Evolutionary conservation across 2,888 invertebrate genomes (phyloP).

Genomic region (Netelia melanura): DNA sequence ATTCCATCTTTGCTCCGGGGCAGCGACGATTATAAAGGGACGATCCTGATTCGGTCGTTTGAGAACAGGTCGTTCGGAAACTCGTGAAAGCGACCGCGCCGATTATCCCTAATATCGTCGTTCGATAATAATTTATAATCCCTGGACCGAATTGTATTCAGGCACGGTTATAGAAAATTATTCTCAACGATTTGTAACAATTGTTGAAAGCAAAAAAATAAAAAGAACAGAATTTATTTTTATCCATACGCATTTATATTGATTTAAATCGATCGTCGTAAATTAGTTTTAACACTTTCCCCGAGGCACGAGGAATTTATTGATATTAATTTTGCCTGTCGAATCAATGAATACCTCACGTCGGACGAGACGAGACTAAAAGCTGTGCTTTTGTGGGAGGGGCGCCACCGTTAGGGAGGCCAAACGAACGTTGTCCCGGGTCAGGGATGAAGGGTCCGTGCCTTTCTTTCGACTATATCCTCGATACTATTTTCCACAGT

Average conservation of each 20-base stretch:
- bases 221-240: too few species aligned
- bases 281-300: too few species aligned
- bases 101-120: not conserved
- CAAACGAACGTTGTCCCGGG: slow-evolving; percentile 52
- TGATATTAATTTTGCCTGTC: not conserved
- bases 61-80: slow-evolving; percentile 6
- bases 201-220: too few species aligned
- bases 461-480: not conserved
- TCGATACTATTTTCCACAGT: not conserved
- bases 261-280: too few species aligned
- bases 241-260: too few species aligned
- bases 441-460: slow-evolving; percentile 13
- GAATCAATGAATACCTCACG: not conserved
- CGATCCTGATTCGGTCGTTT: slow-evolving; percentile 6
- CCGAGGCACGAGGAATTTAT: not conserved
- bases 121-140: not conserved
- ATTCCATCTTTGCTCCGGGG: not conserved
- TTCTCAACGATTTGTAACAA: too few species aligned
- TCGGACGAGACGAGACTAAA: not conserved
- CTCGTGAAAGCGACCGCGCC: not conserved
- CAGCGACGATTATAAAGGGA: not conserved
- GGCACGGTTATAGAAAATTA: too few species aligned
- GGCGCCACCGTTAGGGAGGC: slow-evolving; percentile 13
- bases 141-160: too few species aligned
- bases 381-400: slow-evolving; percentile 16